Evolutionary conservation across 2,797 vertebrate genomes (phyloP).

Genomic region (Lepilemur ruficaudatus): DNA sequence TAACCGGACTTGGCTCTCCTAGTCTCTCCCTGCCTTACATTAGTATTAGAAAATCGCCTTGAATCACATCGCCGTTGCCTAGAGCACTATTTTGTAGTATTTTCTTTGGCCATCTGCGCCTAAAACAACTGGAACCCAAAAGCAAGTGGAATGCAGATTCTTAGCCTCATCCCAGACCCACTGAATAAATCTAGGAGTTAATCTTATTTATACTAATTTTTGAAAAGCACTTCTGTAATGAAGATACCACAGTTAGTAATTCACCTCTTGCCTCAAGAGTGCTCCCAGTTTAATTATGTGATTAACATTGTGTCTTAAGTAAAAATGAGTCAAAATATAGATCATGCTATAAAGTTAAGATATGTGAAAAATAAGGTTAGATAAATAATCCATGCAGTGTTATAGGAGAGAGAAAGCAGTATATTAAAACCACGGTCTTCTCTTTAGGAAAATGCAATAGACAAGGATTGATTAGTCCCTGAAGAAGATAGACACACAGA

Average conservation of each 20-base stretch:
- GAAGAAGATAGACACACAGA: not conserved
- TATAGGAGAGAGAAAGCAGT: not conserved
- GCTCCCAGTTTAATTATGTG: not conserved
- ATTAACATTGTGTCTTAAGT: not conserved
- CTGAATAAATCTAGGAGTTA: not conserved
- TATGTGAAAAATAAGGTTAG: not conserved
- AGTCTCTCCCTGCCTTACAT: not conserved
- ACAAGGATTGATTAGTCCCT: not conserved
- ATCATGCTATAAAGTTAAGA: not conserved
- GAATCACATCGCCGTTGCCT: not conserved
- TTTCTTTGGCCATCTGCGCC: not conserved
- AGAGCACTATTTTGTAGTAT: not conserved
- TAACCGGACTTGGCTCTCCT: not conserved
- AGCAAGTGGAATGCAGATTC: not conserved
- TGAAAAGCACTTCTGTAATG: not conserved
- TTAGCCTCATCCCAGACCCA: not conserved
- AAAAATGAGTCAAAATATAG: not conserved
- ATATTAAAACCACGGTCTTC: not conserved
- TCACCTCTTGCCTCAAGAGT: not conserved
- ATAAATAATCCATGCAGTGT: not conserved
- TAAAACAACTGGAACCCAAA: not conserved
- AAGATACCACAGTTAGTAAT: not conserved
- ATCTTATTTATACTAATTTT: not conserved
- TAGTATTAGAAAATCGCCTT: not conserved
- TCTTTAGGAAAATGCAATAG: not conserved